Evolutionary conservation across 2,113 vertebrate species (phyloP), one percentile per base, ranked within the genome.

Genomic region (Amphiprion ocellaris): DNA sequence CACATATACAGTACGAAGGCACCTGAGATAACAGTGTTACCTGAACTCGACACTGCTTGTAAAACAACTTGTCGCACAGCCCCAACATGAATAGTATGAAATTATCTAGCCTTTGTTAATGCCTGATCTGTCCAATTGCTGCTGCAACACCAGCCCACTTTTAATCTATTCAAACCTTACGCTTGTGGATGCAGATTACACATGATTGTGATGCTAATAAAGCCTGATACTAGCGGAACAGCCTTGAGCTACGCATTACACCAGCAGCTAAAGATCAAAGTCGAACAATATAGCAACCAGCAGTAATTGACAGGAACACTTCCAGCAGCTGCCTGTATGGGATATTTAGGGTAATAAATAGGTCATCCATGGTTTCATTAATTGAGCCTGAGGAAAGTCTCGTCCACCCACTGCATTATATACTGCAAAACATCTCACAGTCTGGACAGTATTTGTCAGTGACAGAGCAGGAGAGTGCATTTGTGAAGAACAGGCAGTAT

Each of bases 291-390:
- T 82, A 84, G 85, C 85, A 90, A 82, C 82, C 85, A 81, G 80
- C 84, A 41, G 77, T 86, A 88, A 91, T 85, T 90, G 88, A 90
- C 91, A 84, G 74, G 69, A 78, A 26, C 30, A 77, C 87, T 87
- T 74, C 74, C 33, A 89, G 88, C 87, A 85, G 86, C 79, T 82
- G 83, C 77, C 74, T 61, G 70, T 81, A 89, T 82, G 63, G 85
- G 78, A 84, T 88, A 87, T 92, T 90, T 86, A 88, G 85, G 79
- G 59, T 82, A 88, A 91, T 91, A 90, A 89, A 90, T 84, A 90
- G 84, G 85, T 84, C 85, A 85, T 74, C 79, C 77, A 54, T 71
- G 70, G 83, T 88, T 77, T 61, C 74, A 65, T 87, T 69, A 79
- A 86, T 84, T 12, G 17, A 60, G 85, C 87, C 75, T 17, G 14